Conservation (phyloP, 2,797 vertebrate species). For the Enteromius afrohamiltoni region DNA sequence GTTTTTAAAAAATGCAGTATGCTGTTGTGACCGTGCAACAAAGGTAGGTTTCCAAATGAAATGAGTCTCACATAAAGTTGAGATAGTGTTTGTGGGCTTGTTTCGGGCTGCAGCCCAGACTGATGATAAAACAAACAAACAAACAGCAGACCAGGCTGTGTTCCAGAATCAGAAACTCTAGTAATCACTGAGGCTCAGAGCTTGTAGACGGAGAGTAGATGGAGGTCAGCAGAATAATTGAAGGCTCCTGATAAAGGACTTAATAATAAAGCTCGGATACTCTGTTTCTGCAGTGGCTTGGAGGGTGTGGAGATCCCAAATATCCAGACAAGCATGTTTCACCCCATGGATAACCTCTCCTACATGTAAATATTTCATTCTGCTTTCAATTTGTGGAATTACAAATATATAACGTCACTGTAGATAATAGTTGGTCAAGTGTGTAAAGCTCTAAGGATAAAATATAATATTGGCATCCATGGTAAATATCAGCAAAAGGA, state of each 20-base stretch:
- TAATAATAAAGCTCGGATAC: slow-evolving; percentile 15
- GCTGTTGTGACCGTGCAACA: not conserved
- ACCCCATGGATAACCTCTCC: slow-evolving; percentile 82
- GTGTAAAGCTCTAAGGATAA: not conserved
- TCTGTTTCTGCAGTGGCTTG: slow-evolving; percentile 71
- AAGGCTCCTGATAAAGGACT: not conserved
- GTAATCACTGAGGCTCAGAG: not conserved
- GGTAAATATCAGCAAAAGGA: no score
- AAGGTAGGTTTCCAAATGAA: not conserved
- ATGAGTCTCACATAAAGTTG: not conserved
- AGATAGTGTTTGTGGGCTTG: not conserved
- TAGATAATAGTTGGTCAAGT: not conserved
- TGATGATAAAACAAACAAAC: not conserved
- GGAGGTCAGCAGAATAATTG: not conserved
- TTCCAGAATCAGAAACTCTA: not conserved
- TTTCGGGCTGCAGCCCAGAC: not conserved
- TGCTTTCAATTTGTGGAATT: not conserved
- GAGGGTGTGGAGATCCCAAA: slow-evolving; percentile 82
- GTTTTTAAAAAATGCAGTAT: not conserved
- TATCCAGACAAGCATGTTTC: slow-evolving; percentile 82
- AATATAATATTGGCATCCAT: not conserved
- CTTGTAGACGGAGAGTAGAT: not conserved
- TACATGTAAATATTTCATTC: slow-evolving; percentile 75
- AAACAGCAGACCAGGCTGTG: slow-evolving; percentile 1
- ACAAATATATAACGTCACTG: not conserved